A percentile compares a stretch with the other conserved stretches of the same genome.
Conservation (phyloP, 2,113 vertebrate genomes). For the Tricholaema leucomelas region DNA sequence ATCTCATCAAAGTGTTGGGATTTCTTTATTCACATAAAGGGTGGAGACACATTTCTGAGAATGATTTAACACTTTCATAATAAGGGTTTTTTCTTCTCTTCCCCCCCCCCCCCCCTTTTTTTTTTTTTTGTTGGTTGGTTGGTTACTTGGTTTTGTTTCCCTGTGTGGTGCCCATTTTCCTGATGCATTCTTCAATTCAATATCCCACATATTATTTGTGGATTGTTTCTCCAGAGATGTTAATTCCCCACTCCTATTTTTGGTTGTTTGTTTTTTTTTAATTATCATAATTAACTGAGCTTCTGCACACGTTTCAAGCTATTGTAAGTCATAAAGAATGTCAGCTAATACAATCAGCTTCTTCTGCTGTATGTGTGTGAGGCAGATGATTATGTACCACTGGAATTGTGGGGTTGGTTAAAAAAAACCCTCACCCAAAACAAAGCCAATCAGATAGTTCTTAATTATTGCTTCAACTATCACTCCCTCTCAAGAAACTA, state of each 20-base stretch:
- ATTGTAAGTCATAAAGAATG: not conserved
- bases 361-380: not conserved
- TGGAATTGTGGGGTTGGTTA: not conserved
- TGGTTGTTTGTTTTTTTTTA: too few species aligned
- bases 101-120: too few species aligned
- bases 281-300: not conserved
- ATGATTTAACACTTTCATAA: not conserved
- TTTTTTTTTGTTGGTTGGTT: not conserved
- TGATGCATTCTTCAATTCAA: not conserved
- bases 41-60: not conserved
- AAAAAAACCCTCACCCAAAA: not conserved
- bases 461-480: conserved; percentile 33
- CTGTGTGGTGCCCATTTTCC: not conserved
- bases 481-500: not conserved
- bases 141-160: not conserved
- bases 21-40: not conserved
- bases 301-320: not conserved
- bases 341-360: not conserved
- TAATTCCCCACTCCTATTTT: not conserved
- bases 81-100: not conserved
- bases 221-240: not conserved
- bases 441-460: not conserved
- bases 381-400: not conserved
- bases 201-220: not conserved
- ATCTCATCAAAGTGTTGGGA: not conserved